Base-by-base conservation (phyloP, 2,888 invertebrate genomes). In the Norana najaformis region DNA sequence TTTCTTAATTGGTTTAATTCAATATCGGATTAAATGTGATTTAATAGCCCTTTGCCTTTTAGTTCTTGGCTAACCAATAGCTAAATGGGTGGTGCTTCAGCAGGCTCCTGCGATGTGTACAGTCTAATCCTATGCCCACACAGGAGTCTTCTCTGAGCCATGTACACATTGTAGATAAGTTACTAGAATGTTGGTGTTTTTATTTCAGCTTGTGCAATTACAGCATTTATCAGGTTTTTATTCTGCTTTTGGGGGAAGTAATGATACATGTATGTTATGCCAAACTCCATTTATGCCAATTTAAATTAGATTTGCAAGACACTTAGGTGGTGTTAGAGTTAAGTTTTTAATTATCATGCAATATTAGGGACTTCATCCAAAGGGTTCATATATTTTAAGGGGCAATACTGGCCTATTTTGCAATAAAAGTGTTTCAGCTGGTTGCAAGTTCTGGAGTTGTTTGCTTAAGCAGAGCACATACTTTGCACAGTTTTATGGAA, bases 261-360 rank as follows among this genome's bases (percentile, higher is more conserved):
- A 69, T n/a, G 30, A 69, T n/a, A n/a, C n/a, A n/a, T n/a, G n/a
- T n/a, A 69, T 69, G 69, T n/a, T 69, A 69, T 69, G 69, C n/a
- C 69, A 69, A 69, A 30, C n/a, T n/a, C 30, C n/a, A 69, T 13
- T 69, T 69, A 69, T 5, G 69, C 69, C 3, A n/a, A n/a, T 11
- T n/a, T n/a, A n/a, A 69, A 69, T 69, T 69, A 69, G n/a, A n/a
- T 69, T 69, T 69, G 69, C 69, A 69, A 69, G 69, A 69, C 69
- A 69, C 69, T 69, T 69, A 69, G 6, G 69, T 69, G 69, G 69
- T 69, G 69, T 69, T n/a, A 53, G 53, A 69, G 69, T 69, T n/a
- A 69, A 69, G 20, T 13, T 69, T 30, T 69, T n/a, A 69, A 69
- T 69, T 69, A 69, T 69, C 69, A 69, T 69, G 69, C 30, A 69